phyloP scores from a whole-genome alignment of 1,140 invertebrate species.

The Nymphalis io region DNA sequence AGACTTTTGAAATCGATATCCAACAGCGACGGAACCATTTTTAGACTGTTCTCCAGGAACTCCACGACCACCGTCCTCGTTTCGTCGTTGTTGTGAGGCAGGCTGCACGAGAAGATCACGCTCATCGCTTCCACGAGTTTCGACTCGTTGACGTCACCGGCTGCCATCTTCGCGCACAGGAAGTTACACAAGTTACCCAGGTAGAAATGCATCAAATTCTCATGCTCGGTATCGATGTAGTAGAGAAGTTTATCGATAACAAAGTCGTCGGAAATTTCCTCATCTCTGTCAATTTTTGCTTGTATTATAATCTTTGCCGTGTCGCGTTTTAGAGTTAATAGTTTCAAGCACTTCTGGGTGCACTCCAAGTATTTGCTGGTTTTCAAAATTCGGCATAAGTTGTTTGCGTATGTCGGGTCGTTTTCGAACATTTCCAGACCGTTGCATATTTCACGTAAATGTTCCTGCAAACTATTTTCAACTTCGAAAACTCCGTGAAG shows the following conservation, averaged over 20 bases:
- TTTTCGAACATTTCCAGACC: conserved; percentile 32
- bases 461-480: conserved; percentile 49
- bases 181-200: conserved; percentile 59
- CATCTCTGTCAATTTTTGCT: conserved; percentile 35
- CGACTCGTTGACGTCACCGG: conserved; percentile 17
- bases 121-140: conserved; percentile 37
- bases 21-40: conserved; percentile 37
- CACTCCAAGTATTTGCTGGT: conserved; percentile 60
- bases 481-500: conserved; percentile 44
- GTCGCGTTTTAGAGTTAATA: conserved; percentile 50
- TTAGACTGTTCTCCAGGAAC: conserved; percentile 52
- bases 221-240: conserved; percentile 56
- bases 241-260: conserved; percentile 45
- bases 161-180: conserved; percentile 24
- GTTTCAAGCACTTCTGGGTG: conserved; percentile 56
- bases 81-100: conserved; percentile 54
- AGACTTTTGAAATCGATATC: conserved; percentile 41
- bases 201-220: conserved; percentile 70
- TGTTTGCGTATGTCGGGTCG: conserved; percentile 37
- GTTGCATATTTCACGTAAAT: conserved; percentile 39
- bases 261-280: conserved; percentile 33
- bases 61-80: conserved; percentile 54
- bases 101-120: conserved; percentile 54
- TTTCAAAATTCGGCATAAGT: conserved; percentile 49
- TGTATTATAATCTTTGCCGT: conserved; percentile 50